Conservation (phyloP, 2,888 invertebrate genomes). For the Cheilosia grossa region DNA sequence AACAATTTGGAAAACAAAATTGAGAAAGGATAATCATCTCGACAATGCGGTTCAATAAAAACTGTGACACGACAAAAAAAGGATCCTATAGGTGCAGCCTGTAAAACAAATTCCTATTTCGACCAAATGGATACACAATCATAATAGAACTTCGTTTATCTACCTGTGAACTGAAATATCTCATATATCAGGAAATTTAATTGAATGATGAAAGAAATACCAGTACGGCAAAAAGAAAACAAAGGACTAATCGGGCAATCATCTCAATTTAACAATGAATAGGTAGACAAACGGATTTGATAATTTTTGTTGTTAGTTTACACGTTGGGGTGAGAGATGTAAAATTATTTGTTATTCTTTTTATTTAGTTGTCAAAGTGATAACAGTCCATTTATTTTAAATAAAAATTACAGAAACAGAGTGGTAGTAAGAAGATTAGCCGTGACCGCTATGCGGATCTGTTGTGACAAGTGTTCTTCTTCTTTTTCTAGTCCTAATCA, state of each 20-base stretch:
- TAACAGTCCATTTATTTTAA: too few relatives aligned
- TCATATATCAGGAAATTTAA: slow-evolving; percentile 52
- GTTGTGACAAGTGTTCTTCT: too few relatives aligned
- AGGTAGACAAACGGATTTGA: neutral
- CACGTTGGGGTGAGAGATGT: neutral
- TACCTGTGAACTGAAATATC: slow-evolving; percentile 24
- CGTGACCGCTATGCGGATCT: too few relatives aligned
- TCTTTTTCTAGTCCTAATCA: too few relatives aligned
- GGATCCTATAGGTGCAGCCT: slow-evolving; percentile 16
- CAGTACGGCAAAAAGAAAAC: neutral
- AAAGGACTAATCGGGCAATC: slow-evolving; percentile 31
- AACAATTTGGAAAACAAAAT: neutral
- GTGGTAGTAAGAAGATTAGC: too few relatives aligned
- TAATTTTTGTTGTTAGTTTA: neutral
- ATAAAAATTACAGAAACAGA: too few relatives aligned
- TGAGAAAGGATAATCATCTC: slow-evolving; percentile 30
- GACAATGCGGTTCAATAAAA: slow-evolving; percentile 42
- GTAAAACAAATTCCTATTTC: slow-evolving; percentile 15
- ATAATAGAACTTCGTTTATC: neutral
- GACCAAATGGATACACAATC: neutral
- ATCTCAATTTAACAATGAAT: slow-evolving; percentile 26
- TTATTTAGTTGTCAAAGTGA: too few relatives aligned
- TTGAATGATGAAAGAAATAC: slow-evolving; percentile 4
- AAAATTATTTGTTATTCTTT: too few relatives aligned
- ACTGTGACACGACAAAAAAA: neutral